These are phyloP conservation scores for Rhyacophila evoluta DNA, from an alignment of 2,888 invertebrate species.

Conservation along the genomic window DNA sequence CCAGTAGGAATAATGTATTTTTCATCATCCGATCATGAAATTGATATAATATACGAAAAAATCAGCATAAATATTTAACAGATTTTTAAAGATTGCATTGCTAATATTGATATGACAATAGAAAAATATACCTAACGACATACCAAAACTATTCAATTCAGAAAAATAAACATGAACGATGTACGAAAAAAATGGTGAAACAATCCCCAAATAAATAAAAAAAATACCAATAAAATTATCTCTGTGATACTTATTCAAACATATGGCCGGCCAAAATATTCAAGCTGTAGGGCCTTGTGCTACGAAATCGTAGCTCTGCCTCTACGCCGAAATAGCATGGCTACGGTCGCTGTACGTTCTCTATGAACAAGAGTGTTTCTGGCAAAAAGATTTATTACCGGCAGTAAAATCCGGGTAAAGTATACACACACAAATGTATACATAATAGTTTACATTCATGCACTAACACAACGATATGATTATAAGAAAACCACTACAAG, in stretches of 20 bases:
- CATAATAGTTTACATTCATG: slow-evolving; percentile 1
- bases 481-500: not conserved
- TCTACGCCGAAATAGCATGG: not conserved
- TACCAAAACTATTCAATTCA: too few relatives aligned
- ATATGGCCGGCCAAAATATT: not conserved
- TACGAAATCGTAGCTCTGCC: slow-evolving; percentile 2
- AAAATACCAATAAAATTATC: not conserved
- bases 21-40: too few relatives aligned
- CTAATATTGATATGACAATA: too few relatives aligned
- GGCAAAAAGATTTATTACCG: slow-evolving; percentile 47
- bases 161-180: too few relatives aligned
- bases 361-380: slow-evolving; percentile 37
- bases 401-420: slow-evolving; percentile 43
- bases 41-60: too few relatives aligned
- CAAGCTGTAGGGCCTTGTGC: not conserved
- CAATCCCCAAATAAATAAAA: too few relatives aligned
- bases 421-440: slow-evolving; percentile 22
- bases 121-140: too few relatives aligned
- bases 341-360: not conserved
- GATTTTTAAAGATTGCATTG: too few relatives aligned
- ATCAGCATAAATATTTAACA: too few relatives aligned
- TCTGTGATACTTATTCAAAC: too few relatives aligned
- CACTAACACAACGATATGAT: not conserved
- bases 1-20: too few relatives aligned
- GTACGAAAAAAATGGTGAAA: too few relatives aligned